Base-by-base conservation (phyloP, 1,140 invertebrate genomes). In the Drosophila willistoni region DNA sequence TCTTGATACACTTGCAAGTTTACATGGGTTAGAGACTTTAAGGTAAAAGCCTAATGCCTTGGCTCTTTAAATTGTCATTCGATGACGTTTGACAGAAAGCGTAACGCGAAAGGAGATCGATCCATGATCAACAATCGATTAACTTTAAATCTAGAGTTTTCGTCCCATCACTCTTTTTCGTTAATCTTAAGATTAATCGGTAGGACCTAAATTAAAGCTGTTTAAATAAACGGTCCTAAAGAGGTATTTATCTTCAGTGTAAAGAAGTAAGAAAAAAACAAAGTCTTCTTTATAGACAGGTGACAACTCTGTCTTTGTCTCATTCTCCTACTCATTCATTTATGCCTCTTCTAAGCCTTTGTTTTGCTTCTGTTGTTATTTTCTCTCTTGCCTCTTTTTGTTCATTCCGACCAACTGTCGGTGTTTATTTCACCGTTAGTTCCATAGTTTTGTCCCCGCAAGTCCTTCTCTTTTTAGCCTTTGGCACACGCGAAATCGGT, bases 351-450 rank as follows among this genome's bases (percentile, higher is more conserved):
- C 61, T 65, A 55, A 61, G 42, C 63, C 36, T 75, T 62, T 63
- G 29, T 42, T 47, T 71, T 68, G 63, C 36, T 51, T 61, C 19
- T 51, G 29, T 54, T 77, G 47, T 63, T 55, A 61, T 34, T 33
- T 33, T 13, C 6, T 33, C 19, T 62, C n/a, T 44, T 36, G 34
- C 34, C 34, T 9, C 39, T 12, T 66, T 66, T 61, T 71, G 42
- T 65, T 71, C 77, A 61, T 71, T 75, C 67, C 67, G 66, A 71
- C 60, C 44, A 77, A 77, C 76, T 68, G 75, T 73, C 55, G 75
- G 76, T 73, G 75, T 79, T 79, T 79, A 79, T 68, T 79, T 79
- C 64, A 61, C 61, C 75, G 69, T 79, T 78, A 79, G 75, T 57
- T 57, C 68, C 70, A 39, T 57, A 36, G 71, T 71, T 77, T 77